Evolutionary conservation across 2,113 vertebrate genomes (phyloP), one percentile per base, ranked within the genome.

Genomic region (Ovibos moschatus): DNA sequence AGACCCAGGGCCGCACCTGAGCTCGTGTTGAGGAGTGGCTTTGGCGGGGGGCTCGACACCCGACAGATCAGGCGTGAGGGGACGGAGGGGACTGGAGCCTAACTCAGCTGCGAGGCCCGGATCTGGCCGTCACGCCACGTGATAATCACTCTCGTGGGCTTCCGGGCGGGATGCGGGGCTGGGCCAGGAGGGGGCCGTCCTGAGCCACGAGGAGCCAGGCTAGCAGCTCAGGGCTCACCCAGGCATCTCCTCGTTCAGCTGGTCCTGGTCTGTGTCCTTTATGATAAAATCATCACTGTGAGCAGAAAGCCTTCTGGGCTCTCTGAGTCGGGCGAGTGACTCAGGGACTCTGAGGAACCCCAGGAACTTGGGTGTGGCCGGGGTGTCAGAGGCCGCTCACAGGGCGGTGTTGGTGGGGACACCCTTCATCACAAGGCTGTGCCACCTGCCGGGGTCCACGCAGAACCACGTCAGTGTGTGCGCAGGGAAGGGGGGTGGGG

Each of bases 261-360:
- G 13, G 27, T 4, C 43, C 71, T 0, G 7, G 7, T 45, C 27
- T 8, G 13, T 1, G 0, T 15, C 51, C 62, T 50, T 40, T 12
- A 3, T 17, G 36, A 60, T 6, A 40, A 51, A 43, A 5, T 45
- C 2, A 1, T 0, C 13, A 4, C 1, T 19, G 1, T 11, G 16
- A 36, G 57, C 2, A 7, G 3, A 30, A 5, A 7, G 4, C 74
- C 25, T n/a, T 5, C 74, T 2, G 7, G 30, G 55, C 17, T 47
- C 74, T 36, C 58, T 3, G 7, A 21, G 30, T 55, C 50, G 0
- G 12, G 40, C 10, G 3, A 15, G 11, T 5, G 58, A 47, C 25
- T 3, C 10, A 6, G 2, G 30, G 25, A 27, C 11, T 17, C 85
- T 7, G 10, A 33, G 25, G 15, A 2, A 6, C 2, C 51, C 11